Conservation (phyloP, 2,113 vertebrate genomes). For the Coptodon rendalli region DNA sequence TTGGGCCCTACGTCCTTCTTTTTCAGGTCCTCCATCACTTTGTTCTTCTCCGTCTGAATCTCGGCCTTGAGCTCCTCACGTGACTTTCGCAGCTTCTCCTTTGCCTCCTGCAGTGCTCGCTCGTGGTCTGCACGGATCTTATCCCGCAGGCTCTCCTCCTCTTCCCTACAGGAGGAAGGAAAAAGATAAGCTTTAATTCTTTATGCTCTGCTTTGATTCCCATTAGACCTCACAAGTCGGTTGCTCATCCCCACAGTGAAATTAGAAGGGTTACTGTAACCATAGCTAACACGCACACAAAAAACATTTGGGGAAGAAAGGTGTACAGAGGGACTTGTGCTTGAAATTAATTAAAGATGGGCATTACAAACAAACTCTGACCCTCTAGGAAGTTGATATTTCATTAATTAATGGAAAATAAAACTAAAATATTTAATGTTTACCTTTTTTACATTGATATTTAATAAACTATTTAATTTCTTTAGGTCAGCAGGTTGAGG, state of each 20-base stretch:
- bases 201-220: neutral
- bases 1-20: slow-evolving; percentile 78
- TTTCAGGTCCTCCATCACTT: slow-evolving; percentile 86
- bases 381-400: neutral
- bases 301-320: neutral
- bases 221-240: neutral
- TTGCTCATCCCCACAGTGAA: neutral
- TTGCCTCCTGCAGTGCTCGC: slow-evolving; percentile 94
- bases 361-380: neutral
- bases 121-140: slow-evolving; percentile 98
- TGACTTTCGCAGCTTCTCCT: slow-evolving; percentile 94
- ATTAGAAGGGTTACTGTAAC: neutral
- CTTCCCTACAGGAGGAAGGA: slow-evolving; percentile 76
- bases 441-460: neutral
- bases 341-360: neutral
- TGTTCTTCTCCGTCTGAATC: slow-evolving; percentile 96
- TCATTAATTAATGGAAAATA: neutral
- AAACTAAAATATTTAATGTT: neutral
- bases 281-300: neutral
- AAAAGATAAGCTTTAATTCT: neutral
- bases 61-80: slow-evolving; percentile 89
- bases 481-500: neutral
- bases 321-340: neutral
- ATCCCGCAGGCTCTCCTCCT: slow-evolving; percentile 93
- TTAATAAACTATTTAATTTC: neutral